Evolutionary conservation across 2,888 invertebrate genomes (phyloP).

Genomic region (Lucinisca nassula): DNA sequence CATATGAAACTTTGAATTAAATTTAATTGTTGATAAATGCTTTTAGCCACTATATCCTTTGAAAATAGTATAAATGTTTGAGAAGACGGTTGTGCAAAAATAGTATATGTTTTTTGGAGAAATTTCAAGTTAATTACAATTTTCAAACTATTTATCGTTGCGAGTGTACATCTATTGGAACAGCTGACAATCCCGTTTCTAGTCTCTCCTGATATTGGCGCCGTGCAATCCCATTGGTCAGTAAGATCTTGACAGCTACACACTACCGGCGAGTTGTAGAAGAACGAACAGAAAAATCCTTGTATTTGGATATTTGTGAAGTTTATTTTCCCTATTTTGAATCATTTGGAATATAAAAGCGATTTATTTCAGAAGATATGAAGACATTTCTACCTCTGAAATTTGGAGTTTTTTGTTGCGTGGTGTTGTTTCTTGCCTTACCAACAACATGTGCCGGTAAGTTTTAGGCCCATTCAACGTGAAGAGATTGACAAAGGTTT

Average conservation of each 20-base stretch:
- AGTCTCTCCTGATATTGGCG: constrained; percentile 52
- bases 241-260: constrained; percentile 32
- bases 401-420: background rate
- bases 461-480: too few relatives aligned
- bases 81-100: too few relatives aligned
- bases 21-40: too few relatives aligned
- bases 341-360: background rate
- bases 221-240: constrained; percentile 47
- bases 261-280: background rate
- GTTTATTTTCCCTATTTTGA: background rate
- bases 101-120: too few relatives aligned
- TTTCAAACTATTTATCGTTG: too few relatives aligned
- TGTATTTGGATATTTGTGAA: background rate
- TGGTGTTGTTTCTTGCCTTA: background rate
- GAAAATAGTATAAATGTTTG: too few relatives aligned
- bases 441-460: background rate
- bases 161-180: too few relatives aligned
- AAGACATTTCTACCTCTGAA: background rate
- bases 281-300: background rate
- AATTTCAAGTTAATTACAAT: too few relatives aligned
- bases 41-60: too few relatives aligned
- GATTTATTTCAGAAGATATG: background rate
- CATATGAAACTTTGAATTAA: too few relatives aligned
- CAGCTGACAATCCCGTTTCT: constrained; percentile 50
- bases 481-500: too few relatives aligned